These are phyloP conservation scores for Pentamera pediparva DNA, from an alignment of 53 echinoderm and acorn worm species.

Conservation along the genomic window DNA sequence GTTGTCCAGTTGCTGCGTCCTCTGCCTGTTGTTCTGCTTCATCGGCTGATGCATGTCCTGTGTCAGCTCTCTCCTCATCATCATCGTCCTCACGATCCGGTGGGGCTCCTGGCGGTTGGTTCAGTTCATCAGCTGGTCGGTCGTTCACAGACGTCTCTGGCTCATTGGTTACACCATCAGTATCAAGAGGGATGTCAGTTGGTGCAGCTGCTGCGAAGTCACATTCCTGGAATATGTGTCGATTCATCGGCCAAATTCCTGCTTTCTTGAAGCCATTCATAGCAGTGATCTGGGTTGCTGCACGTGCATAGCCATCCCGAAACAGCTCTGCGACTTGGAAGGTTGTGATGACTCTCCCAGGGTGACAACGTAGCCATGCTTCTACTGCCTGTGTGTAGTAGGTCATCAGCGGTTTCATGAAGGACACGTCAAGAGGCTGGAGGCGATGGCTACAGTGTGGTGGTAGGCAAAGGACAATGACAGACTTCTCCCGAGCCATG, in stretches of 20 bases:
- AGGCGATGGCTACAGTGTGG: constrained; percentile 13
- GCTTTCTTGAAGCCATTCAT: constrained; percentile 16
- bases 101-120: not conserved
- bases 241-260: constrained; percentile 14
- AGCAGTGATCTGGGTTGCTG: constrained; percentile 18
- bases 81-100: not conserved
- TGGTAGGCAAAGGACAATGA: constrained; percentile 6
- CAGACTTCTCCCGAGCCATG: not conserved
- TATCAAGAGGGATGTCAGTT: constrained; percentile 14
- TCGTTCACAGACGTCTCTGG: not conserved
- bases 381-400: constrained; percentile 6
- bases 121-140: constrained; percentile 12
- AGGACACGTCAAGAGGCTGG: constrained; percentile 24
- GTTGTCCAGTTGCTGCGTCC: no score
- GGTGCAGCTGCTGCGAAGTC: not conserved
- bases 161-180: constrained; percentile 3
- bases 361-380: constrained; percentile 4
- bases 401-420: constrained; percentile 12
- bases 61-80: not conserved
- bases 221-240: not conserved
- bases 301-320: not conserved
- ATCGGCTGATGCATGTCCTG: no score
- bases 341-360: constrained; percentile 9
- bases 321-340: constrained; percentile 10
- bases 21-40: no score